phyloP scores from a whole-genome alignment of 2,797 vertebrate genomes.

The Takifugu ocellatus region DNA sequence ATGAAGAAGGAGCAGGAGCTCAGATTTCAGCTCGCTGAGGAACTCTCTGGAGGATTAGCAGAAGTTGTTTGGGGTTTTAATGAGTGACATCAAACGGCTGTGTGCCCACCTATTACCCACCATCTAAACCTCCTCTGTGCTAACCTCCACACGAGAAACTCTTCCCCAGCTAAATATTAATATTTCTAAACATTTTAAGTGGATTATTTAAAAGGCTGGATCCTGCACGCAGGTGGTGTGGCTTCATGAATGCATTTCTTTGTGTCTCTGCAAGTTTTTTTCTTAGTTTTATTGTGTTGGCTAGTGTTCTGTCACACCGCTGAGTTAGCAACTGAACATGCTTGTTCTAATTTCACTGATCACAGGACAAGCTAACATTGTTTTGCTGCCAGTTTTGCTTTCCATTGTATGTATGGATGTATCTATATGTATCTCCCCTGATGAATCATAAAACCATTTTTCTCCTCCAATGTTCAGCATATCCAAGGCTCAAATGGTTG shows the following conservation, averaged over 20 bases:
- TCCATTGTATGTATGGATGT: too few species aligned
- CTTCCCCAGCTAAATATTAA: conserved; percentile 55
- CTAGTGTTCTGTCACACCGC: conserved; percentile 38
- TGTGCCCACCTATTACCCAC: conserved; percentile 27
- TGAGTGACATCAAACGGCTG: conserved; percentile 52
- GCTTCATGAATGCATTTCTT: conserved; percentile 60
- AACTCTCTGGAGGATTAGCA: conserved; percentile 35
- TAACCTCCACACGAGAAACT: conserved; percentile 28
- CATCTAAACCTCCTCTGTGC: conserved; percentile 21
- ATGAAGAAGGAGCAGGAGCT: conserved; percentile 29
- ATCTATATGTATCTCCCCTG: too few species aligned
- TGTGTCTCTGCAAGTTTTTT: conserved; percentile 70
- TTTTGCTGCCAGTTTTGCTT: too few species aligned
- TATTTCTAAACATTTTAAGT: conserved; percentile 65
- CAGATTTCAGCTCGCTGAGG: conserved; percentile 14
- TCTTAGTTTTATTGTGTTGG: conserved; percentile 41
- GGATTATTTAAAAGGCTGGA: conserved; percentile 73
- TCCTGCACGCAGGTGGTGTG: conserved; percentile 64
- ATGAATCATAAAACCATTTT: too few species aligned
- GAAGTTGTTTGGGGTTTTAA: conserved; percentile 53
- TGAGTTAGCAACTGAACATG: conserved; percentile 22
- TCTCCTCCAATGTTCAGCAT: too few species aligned
- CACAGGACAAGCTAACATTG: too few species aligned
- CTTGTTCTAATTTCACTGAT: too few species aligned
- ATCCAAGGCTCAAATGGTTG: too few species aligned